Evolutionary conservation across 2,797 vertebrate genomes (phyloP).

Genomic region (Sebastes paucispinis): DNA sequence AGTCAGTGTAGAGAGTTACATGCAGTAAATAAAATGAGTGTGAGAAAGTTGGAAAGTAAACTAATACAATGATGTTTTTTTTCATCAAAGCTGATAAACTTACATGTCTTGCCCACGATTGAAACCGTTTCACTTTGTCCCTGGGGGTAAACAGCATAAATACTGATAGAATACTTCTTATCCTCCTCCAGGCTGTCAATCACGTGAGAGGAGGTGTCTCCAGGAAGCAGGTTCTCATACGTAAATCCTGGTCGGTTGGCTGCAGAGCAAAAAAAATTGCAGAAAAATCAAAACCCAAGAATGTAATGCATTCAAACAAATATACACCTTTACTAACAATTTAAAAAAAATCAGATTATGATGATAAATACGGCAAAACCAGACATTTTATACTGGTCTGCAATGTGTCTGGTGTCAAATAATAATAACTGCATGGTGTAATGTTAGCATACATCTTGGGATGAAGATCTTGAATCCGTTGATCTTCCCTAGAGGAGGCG

Average conservation of each 20-base stretch:
- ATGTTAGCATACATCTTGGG: slow-evolving; percentile 82
- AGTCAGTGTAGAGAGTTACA: background rate
- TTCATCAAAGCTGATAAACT: slow-evolving; percentile 41
- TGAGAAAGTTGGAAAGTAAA: background rate
- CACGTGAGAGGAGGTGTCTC: slow-evolving; percentile 83
- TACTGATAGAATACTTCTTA: slow-evolving; percentile 85
- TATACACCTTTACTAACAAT: background rate
- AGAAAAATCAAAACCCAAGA: background rate
- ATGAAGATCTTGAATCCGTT: slow-evolving; percentile 89
- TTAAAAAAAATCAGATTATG: background rate
- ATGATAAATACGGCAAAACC: background rate
- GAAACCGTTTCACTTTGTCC: slow-evolving; percentile 85
- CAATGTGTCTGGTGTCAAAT: background rate
- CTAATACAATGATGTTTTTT: background rate
- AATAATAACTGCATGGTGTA: background rate
- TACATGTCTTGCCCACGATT: slow-evolving; percentile 86
- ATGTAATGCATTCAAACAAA: background rate
- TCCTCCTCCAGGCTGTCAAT: slow-evolving; percentile 89
- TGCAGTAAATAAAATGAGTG: background rate
- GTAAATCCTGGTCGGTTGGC: slow-evolving; percentile 82
- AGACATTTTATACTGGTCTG: background rate
- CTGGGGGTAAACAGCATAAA: slow-evolving; percentile 83
- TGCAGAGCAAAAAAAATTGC: slow-evolving; percentile 52
- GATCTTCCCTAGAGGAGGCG: slow-evolving; percentile 81
- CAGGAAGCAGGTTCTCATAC: slow-evolving; percentile 83